These are phyloP conservation scores for Kryptolebias ocellatus DNA, from an alignment of 2,797 vertebrate genomes.

Conservation along the genomic window DNA sequence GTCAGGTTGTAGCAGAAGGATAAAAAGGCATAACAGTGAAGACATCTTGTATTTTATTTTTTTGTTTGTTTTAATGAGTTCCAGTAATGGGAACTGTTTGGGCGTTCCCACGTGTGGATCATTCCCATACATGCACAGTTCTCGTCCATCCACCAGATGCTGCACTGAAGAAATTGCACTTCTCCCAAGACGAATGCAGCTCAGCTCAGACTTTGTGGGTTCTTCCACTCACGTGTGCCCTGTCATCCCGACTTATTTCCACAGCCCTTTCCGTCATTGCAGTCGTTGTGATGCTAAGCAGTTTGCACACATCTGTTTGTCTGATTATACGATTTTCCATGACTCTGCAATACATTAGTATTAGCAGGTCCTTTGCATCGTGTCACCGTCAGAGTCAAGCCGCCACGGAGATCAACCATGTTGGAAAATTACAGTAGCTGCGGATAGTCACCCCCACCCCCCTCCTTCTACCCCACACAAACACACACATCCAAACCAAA, in stretches of 20 bases:
- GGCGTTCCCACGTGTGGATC: slow-evolving; percentile 75
- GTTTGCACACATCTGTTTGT: slow-evolving; percentile 81
- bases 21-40: slow-evolving; percentile 52
- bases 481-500: slow-evolving; percentile 7
- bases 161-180: slow-evolving; percentile 45
- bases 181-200: slow-evolving; percentile 39
- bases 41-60: slow-evolving; percentile 47
- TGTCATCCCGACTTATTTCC: slow-evolving; percentile 69
- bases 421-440: slow-evolving; percentile 73
- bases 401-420: slow-evolving; percentile 42
- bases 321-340: slow-evolving; percentile 73
- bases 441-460: slow-evolving; percentile 23
- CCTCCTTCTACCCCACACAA: not conserved
- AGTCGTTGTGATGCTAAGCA: slow-evolving; percentile 75
- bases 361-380: slow-evolving; percentile 65
- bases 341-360: slow-evolving; percentile 61
- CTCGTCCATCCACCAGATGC: slow-evolving; percentile 41
- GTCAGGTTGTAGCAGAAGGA: slow-evolving; percentile 49
- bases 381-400: slow-evolving; percentile 48
- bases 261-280: slow-evolving; percentile 78
- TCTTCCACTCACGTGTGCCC: slow-evolving; percentile 57
- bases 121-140: slow-evolving; percentile 50
- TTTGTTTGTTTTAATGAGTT: slow-evolving; percentile 60
- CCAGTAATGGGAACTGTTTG: slow-evolving; percentile 56
- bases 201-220: slow-evolving; percentile 43